phyloP scores from a whole-genome alignment of 2,888 invertebrate species.

The Dusona sp. region DNA sequence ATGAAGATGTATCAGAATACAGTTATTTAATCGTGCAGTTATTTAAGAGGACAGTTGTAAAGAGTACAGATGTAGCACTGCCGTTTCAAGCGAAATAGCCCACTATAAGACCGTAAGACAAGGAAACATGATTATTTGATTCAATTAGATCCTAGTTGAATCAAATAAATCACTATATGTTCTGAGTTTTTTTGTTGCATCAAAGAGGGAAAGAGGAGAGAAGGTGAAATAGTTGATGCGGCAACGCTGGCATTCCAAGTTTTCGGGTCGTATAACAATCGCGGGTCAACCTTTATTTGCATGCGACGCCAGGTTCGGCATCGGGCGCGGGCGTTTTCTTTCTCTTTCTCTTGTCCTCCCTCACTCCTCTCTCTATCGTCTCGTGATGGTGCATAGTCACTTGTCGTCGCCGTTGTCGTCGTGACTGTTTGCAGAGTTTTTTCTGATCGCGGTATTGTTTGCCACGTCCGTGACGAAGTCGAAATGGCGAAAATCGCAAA shows the following conservation, averaged over 20 bases:
- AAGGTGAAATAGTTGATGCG: constrained; percentile 24
- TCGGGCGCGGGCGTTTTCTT: constrained; percentile 18
- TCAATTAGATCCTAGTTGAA: too few relatives aligned
- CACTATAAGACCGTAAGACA: too few relatives aligned
- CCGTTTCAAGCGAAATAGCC: too few relatives aligned
- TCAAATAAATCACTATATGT: too few relatives aligned
- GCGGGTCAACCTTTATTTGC: constrained; percentile 70
- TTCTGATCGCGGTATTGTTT: constrained; percentile 3
- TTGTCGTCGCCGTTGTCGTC: constrained; percentile 20
- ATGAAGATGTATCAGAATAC: too few relatives aligned
- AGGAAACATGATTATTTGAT: too few relatives aligned
- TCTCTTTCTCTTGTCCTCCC: neutral
- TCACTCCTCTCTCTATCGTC: constrained; percentile 20
- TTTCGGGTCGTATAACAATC: constrained; percentile 71
- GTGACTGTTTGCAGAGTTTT: neutral
- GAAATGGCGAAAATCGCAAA: neutral
- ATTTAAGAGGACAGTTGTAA: too few relatives aligned
- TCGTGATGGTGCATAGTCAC: neutral
- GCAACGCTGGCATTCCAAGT: constrained; percentile 37
- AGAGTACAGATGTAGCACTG: too few relatives aligned
- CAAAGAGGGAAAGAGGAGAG: neutral
- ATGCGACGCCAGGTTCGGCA: constrained; percentile 63
- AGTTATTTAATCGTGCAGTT: too few relatives aligned
- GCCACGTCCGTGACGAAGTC: constrained; percentile 11
- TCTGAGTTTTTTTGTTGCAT: neutral